Percentiles rank a stretch among this genome's conserved stretches.
These are phyloP conservation scores for Apis mellifera DNA, from an alignment of 1,140 invertebrate genomes.

Conservation along the genomic window DNA sequence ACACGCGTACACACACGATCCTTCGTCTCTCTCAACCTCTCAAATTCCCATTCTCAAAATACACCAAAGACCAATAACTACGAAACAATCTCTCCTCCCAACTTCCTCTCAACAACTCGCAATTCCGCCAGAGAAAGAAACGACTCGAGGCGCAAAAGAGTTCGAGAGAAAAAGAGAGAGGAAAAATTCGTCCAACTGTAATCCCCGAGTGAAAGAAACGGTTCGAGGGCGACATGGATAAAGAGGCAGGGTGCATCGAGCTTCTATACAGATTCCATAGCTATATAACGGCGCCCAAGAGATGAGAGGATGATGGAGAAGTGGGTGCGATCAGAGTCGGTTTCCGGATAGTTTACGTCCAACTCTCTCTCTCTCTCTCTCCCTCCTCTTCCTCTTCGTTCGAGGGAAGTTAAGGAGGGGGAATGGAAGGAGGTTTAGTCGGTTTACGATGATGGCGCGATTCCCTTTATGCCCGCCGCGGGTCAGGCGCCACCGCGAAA, in stretches of 20 bases:
- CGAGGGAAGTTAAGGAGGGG: not conserved
- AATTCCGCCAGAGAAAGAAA: not conserved
- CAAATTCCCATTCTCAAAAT: not conserved
- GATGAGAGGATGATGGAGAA: constrained; percentile 58
- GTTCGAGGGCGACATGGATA: not conserved
- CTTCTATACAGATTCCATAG: constrained; percentile 20
- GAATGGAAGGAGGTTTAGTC: constrained; percentile 49
- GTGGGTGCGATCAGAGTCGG: constrained; percentile 67
- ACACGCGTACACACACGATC: not conserved
- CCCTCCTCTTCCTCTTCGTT: constrained; percentile 21
- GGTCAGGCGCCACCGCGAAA: constrained; percentile 61
- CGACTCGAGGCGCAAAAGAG: not conserved
- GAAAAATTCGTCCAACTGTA: constrained; percentile 5
- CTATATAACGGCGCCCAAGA: constrained; percentile 21
- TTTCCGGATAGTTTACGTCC: constrained; percentile 56
- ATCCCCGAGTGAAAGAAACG: not conserved
- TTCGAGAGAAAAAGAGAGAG: not conserved
- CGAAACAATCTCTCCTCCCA: not conserved
- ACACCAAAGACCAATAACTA: not conserved
- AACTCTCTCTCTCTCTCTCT: not conserved
- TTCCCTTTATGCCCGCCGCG: constrained; percentile 69
- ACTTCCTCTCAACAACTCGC: not conserved
- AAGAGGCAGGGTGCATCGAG: constrained; percentile 25
- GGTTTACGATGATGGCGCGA: constrained; percentile 70
- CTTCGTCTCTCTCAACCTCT: not conserved